phyloP scores from a whole-genome alignment of 2,113 vertebrate species.

The Lamprologus tigripictilis region DNA sequence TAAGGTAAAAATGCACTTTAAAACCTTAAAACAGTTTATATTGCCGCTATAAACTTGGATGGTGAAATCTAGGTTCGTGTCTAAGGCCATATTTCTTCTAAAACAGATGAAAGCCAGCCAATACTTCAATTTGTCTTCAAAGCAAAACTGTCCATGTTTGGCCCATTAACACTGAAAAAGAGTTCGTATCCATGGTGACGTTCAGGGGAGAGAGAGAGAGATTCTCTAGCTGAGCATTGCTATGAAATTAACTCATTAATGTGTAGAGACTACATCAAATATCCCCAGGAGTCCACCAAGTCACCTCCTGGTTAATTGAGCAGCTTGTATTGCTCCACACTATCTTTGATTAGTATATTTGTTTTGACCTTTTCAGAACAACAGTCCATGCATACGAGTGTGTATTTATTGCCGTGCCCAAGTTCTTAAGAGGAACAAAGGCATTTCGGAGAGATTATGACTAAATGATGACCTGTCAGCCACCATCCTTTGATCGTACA shows the following conservation, averaged over 20 bases:
- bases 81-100: constrained; percentile 3
- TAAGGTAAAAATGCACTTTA: constrained; percentile 31
- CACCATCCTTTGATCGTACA: constrained; percentile 14
- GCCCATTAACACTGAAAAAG: constrained; percentile 39
- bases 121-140: constrained; percentile 44
- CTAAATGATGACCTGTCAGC: constrained; percentile 35
- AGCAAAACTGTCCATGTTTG: constrained; percentile 30
- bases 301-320: constrained; percentile 29
- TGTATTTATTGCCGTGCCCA: neutral
- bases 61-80: neutral
- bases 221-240: constrained; percentile 2
- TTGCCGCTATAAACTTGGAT: constrained; percentile 26
- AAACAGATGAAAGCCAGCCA: constrained; percentile 33
- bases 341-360: constrained; percentile 4
- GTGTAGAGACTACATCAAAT: neutral
- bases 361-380: constrained; percentile 34
- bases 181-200: constrained; percentile 44
- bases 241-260: constrained; percentile 52
- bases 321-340: neutral
- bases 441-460: constrained; percentile 6
- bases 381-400: neutral
- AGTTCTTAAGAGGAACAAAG: constrained; percentile 4
- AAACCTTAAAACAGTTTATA: constrained; percentile 18
- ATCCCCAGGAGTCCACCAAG: constrained; percentile 20
- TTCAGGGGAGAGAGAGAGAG: constrained; percentile 3